Conservation (phyloP, 2,113 vertebrate species). For the Oryctolagus cuniculus region mOryCun1.1 NC_091440.1:18747501-18748000, state of each 20-base stretch:
- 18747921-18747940: neutral
- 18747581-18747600: neutral
- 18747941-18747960: neutral
- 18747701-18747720: neutral
- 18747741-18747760: neutral
- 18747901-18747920: neutral
- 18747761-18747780: neutral
- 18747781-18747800: neutral
- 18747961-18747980: neutral
- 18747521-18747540: too few relatives aligned
- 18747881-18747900: conserved; percentile 5
- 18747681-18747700: neutral
- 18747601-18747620: neutral
- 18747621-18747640: neutral
- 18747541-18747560: neutral
- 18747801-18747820: neutral
- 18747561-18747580: neutral
- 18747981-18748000: neutral
- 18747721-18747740: neutral
- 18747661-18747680: neutral
- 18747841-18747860: neutral
- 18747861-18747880: neutral
- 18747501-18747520: too few relatives aligned
- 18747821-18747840: neutral
- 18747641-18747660: neutral